These are phyloP conservation scores for Euwallacea fornicatus DNA, from an alignment of 1,140 invertebrate species.

Conservation along the genomic window DNA sequence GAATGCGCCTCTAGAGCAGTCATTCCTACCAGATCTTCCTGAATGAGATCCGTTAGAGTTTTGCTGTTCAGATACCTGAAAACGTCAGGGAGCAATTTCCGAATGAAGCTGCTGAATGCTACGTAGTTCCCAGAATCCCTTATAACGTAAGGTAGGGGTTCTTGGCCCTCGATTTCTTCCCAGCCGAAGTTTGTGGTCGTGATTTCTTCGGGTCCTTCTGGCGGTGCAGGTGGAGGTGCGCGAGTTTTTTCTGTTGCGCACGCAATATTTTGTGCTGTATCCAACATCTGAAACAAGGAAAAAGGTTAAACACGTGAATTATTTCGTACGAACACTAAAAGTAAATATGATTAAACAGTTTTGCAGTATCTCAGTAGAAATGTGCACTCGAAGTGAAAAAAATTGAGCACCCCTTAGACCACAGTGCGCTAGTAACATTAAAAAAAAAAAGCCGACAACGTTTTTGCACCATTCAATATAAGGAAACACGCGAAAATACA, in stretches of 20 bases:
- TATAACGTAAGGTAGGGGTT: background rate
- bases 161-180: background rate
- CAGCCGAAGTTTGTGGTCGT: background rate
- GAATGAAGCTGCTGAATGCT: background rate
- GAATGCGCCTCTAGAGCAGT: slow-evolving; percentile 5
- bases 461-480: too few relatives aligned
- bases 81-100: background rate
- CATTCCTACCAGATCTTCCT: slow-evolving; percentile 8
- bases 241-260: background rate
- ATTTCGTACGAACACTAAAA: too few relatives aligned
- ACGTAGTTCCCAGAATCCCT: background rate
- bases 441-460: too few relatives aligned
- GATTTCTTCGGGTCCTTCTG: background rate
- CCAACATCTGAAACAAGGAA: too few relatives aligned
- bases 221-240: background rate
- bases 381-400: too few relatives aligned
- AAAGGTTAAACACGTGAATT: too few relatives aligned
- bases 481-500: too few relatives aligned
- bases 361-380: too few relatives aligned
- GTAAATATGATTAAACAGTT: too few relatives aligned
- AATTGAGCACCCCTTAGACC: too few relatives aligned
- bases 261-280: too few relatives aligned
- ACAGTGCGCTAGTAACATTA: too few relatives aligned
- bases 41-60: background rate
- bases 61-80: background rate